Percentiles rank a stretch among this genome's conserved stretches.
phyloP scores from a whole-genome alignment of 2,888 invertebrate species.

The Calameuta filiformis region DNA sequence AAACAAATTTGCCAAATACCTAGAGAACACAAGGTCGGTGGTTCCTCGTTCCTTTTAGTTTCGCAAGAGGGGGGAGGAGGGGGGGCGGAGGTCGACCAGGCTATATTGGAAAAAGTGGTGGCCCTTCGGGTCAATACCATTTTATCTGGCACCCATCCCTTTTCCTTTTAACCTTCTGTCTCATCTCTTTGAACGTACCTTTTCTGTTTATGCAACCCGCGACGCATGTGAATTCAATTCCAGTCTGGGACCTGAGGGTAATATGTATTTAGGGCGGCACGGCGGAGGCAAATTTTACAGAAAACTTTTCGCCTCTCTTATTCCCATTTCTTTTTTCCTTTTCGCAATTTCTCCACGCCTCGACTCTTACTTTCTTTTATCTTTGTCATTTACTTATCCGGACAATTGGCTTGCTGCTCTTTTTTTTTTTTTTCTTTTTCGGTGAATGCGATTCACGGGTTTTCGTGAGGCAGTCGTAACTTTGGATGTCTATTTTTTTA shows the following conservation, averaged over 20 bases:
- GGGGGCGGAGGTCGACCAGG: background rate
- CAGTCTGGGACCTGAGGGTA: constrained; percentile 29
- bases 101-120: constrained; percentile 7
- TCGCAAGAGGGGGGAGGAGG: background rate
- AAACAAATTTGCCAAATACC: background rate
- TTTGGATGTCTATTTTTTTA: background rate
- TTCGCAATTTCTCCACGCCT: background rate
- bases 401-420: background rate
- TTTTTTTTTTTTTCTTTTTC: too few species aligned
- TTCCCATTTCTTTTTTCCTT: background rate
- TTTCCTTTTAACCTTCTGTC: constrained; percentile 31
- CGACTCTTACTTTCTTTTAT: background rate
- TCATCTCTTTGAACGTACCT: constrained; percentile 30
- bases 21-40: background rate
- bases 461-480: background rate
- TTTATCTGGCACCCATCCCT: constrained; percentile 35
- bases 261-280: constrained; percentile 29
- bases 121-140: constrained; percentile 32
- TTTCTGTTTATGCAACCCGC: constrained; percentile 40
- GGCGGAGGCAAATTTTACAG: constrained; percentile 16
- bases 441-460: background rate
- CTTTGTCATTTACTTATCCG: background rate
- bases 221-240: constrained; percentile 44
- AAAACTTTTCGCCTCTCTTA: background rate
- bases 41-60: background rate